Conservation (phyloP, 2,888 invertebrate species). For the Agrochola lychnidis region DNA sequence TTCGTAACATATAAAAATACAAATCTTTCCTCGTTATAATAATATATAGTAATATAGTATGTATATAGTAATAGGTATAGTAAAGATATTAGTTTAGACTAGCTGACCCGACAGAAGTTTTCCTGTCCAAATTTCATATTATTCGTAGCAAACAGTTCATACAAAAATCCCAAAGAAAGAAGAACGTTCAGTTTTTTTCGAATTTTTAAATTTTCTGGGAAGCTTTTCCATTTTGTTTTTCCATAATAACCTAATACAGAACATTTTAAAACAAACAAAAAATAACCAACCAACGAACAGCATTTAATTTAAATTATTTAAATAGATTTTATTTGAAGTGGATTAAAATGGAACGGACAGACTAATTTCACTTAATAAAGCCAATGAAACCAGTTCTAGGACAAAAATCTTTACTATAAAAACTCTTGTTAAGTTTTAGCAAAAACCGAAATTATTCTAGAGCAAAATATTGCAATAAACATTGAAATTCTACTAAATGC, state of each 20-base stretch:
- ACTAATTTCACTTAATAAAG: background rate
- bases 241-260: background rate
- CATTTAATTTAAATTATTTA: background rate
- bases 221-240: background rate
- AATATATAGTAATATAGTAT: no score
- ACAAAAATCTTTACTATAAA: background rate
- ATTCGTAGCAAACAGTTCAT: no score
- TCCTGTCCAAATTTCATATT: no score
- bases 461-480: constrained; percentile 23
- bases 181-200: background rate
- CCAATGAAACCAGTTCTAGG: background rate
- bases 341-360: background rate
- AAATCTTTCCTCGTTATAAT: no score
- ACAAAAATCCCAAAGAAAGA: background rate
- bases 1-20: no score
- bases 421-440: background rate
- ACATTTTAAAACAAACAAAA: background rate
- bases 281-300: no score
- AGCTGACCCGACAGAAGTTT: background rate
- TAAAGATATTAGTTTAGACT: background rate
- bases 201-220: background rate
- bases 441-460: constrained; percentile 23
- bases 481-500: constrained; percentile 18
- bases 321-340: no score
- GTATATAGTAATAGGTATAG: no score